Conservation (phyloP, 2,113 vertebrate genomes). For the Channa argus region DNA sequence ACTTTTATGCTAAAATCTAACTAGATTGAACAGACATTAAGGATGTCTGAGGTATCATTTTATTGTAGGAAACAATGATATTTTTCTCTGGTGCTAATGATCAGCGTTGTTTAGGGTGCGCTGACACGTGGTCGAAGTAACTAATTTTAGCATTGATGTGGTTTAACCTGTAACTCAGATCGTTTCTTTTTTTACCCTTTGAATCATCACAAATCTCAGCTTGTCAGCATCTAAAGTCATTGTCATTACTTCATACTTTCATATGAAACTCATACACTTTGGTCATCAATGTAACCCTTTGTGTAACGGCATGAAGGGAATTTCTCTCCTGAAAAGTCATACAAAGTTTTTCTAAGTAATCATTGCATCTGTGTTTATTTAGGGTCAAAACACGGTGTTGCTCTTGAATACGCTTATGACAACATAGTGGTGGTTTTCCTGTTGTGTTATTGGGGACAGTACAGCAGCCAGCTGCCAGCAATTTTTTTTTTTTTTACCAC, state of each 20-base stretch:
- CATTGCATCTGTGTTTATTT: background rate
- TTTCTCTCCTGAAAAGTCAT: background rate
- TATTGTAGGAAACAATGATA: background rate
- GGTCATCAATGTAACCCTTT: background rate
- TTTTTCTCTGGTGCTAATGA: slow-evolving; percentile 8
- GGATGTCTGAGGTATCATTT: background rate
- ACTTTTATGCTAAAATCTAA: background rate
- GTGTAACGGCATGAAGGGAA: background rate
- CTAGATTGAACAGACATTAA: background rate
- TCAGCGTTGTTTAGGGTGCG: slow-evolving; percentile 16
- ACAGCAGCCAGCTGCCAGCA: too few relatives aligned
- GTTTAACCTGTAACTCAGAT: slow-evolving; percentile 33
- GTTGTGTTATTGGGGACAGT: too few relatives aligned
- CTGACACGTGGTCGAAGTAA: slow-evolving; percentile 26
- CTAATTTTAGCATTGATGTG: slow-evolving; percentile 46
- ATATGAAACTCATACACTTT: slow-evolving; percentile 1
- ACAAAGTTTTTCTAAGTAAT: too few relatives aligned
- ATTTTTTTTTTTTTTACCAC: too few relatives aligned
- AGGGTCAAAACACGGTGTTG: background rate
- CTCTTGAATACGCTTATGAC: too few relatives aligned
- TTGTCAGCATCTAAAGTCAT: background rate
- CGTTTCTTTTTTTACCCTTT: slow-evolving; percentile 29
- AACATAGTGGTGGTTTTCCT: too few relatives aligned
- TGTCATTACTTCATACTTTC: slow-evolving; percentile 18
- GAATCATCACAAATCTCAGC: slow-evolving; percentile 36